Base-by-base conservation (phyloP, 1,140 invertebrate species). In the Lordiphosa collinella region DNA sequence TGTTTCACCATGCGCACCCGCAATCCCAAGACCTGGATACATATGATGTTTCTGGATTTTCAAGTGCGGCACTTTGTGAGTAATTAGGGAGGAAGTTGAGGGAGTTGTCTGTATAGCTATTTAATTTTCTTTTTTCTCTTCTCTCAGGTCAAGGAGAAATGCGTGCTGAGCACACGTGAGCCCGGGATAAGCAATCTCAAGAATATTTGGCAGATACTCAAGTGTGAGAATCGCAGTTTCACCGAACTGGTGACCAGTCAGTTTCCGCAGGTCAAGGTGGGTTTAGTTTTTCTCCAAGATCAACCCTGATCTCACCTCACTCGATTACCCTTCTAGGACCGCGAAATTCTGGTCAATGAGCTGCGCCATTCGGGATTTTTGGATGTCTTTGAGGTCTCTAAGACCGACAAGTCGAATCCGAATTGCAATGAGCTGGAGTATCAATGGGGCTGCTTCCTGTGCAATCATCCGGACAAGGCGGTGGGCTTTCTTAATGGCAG, bases 41-140 rank as follows among this genome's bases (percentile, higher is more conserved):
- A 98, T 91, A 91, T 98, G 11, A 98, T 98, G 96, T 98, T 98
- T 90, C 92, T 98, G 34, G 95, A 96, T 57, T 92, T 98, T 68
- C 94, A 96, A 91, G 93, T 94, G 89, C 72, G 79, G 8, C 64
- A 70, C 56, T 89, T 88, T 63, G 87, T 89, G 38, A 87, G 84
- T 88, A 5, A 11, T 14, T 2, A 10, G 2, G 10, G 4, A 14
- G 0, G n/a, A n/a, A n/a, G n/a, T n/a, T n/a, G n/a, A n/a, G n/a
- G n/a, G n/a, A n/a, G n/a, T n/a, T n/a, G n/a, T n/a, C n/a, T n/a
- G n/a, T n/a, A n/a, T n/a, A n/a, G n/a, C n/a, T n/a, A n/a, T n/a
- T n/a, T n/a, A n/a, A n/a, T n/a, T n/a, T n/a, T n/a, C n/a, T n/a
- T n/a, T n/a, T n/a, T n/a, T n/a, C n/a, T n/a, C 4, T 12, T 4